phyloP scores from a whole-genome alignment of 2,113 vertebrate species.

The Saimiri boliviensis region DNA sequence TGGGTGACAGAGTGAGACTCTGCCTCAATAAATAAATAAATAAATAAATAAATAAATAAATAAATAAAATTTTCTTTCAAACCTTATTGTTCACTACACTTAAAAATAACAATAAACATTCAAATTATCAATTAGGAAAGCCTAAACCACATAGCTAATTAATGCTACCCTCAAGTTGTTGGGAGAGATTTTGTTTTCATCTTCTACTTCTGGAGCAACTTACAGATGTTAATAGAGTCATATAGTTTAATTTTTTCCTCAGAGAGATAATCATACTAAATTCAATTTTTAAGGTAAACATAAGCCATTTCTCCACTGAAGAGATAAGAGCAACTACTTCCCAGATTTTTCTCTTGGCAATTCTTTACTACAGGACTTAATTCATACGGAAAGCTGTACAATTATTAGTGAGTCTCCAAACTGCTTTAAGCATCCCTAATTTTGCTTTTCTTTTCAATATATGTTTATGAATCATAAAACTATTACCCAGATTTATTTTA shows the following conservation, averaged over 20 bases:
- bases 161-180: neutral
- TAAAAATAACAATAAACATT: neutral
- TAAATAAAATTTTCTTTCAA: neutral
- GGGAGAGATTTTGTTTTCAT: neutral
- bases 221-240: neutral
- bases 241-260: neutral
- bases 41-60: no score
- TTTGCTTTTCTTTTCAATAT: neutral
- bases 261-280: neutral
- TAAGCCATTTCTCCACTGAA: neutral
- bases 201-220: neutral
- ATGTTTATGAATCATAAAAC: neutral
- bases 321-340: neutral
- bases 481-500: neutral
- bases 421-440: neutral
- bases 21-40: no score
- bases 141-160: neutral
- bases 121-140: neutral
- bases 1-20: no score
- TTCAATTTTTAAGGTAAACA: neutral
- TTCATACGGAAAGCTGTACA: neutral
- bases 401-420: neutral
- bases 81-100: neutral
- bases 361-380: neutral
- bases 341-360: neutral